Percentiles rank a stretch among this genome's conserved stretches.
Conservation (phyloP, 2,888 invertebrate genomes). For the Nephrotoma flavescens region DNA sequence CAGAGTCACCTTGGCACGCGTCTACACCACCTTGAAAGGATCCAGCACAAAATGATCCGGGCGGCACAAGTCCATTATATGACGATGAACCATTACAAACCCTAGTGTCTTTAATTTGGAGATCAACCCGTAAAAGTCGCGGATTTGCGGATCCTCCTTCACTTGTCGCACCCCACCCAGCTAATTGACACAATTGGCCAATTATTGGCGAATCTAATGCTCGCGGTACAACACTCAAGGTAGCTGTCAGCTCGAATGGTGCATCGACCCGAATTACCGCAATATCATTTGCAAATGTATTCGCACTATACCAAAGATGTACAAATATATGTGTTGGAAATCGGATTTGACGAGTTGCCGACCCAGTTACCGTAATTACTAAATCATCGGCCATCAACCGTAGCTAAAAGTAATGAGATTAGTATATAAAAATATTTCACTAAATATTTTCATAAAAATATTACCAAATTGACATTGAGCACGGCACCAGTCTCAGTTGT, state of each 20-base stretch:
- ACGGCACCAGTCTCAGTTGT: background rate
- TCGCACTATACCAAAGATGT: conserved; percentile 5
- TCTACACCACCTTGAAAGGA: conserved; percentile 9
- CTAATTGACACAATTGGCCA: conserved; percentile 2
- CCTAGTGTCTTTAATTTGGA: background rate
- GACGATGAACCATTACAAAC: conserved; percentile 8
- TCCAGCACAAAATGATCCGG: conserved; percentile 10
- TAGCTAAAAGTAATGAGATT: conserved; percentile 4
- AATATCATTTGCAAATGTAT: conserved; percentile 9
- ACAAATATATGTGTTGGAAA: conserved; percentile 8
- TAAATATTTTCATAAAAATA: background rate
- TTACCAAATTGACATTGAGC: background rate
- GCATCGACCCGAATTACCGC: conserved; percentile 5
- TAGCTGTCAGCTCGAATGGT: background rate
- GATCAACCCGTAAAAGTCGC: conserved; percentile 5
- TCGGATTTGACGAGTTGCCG: conserved; percentile 6
- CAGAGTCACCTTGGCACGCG: conserved; percentile 10
- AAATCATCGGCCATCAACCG: conserved; percentile 8
- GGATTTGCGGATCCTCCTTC: conserved; percentile 1
- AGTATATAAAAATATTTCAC: background rate
- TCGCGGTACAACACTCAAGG: background rate
- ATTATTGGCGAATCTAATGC: background rate
- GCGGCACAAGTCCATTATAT: conserved; percentile 3
- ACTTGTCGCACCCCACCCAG: conserved; percentile 7
- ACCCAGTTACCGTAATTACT: background rate